Conservation (phyloP, 2,113 vertebrate species). For the Silurus meridionalis region DNA sequence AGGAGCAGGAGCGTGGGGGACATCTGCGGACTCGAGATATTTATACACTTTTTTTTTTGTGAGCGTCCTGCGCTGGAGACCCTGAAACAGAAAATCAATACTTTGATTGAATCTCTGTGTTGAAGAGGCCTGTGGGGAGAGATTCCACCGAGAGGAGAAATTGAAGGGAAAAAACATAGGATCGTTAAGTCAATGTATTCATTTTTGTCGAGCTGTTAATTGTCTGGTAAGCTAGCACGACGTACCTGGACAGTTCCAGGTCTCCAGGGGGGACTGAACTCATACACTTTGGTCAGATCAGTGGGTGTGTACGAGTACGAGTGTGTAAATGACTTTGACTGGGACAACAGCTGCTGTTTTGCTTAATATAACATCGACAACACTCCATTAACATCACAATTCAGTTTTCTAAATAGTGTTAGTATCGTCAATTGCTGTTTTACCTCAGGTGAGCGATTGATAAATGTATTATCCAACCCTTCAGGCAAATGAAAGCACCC, state of each 20-base stretch:
- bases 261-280: background rate
- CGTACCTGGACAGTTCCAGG: background rate
- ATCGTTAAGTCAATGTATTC: slow-evolving; percentile 48
- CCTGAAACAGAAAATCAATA: slow-evolving; percentile 57
- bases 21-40: slow-evolving; percentile 41
- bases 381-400: background rate
- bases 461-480: background rate
- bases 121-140: slow-evolving; percentile 22
- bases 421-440: too few relatives aligned
- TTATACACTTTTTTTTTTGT: slow-evolving; percentile 19
- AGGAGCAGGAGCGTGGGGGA: background rate
- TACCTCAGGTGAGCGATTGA: background rate
- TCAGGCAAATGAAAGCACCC: background rate
- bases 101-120: slow-evolving; percentile 51
- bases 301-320: background rate
- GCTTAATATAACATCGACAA: background rate
- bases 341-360: background rate
- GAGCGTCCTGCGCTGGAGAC: slow-evolving; percentile 25
- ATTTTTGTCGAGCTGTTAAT: slow-evolving; percentile 46
- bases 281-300: background rate
- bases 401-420: background rate
- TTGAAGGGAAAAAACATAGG: background rate
- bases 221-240: slow-evolving; percentile 10
- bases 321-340: background rate
- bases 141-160: slow-evolving; percentile 21